Evolutionary conservation across 2,888 invertebrate species (phyloP), one percentile per base, ranked within the genome.

Genomic region (Hyppa rectilinea): DNA sequence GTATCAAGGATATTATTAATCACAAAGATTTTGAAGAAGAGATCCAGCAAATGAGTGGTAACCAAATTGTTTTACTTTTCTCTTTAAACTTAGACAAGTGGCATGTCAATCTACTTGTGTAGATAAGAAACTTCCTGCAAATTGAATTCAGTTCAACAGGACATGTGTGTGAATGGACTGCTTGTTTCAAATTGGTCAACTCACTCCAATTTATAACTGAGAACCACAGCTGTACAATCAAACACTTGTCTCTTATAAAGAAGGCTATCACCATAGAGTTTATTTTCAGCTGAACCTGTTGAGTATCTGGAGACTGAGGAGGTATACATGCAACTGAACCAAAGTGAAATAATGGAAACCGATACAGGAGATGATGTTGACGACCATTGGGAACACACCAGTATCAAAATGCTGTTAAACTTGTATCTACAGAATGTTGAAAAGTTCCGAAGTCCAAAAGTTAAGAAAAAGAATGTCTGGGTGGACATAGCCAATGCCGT

Each of bases 391-490:
- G 94, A 95, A 63, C 88, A 91, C 31, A 89, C 88, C 61, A 93
- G 89, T 75, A 93, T 92, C 12, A 87, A 87, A 68, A 83, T 88
- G 29, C 89, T 96, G 83, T 83, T 96, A 10, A 90, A 91, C 61
- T 79, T 92, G 29, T 96, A 96, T 78, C 76, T 95, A 63, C 90
- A 94, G 75, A 94, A 96, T 55, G 75, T 94, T 64, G 93, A 94
- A 5, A 92, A 92, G 77, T 96, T 96, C 74, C 87, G 95, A 68
- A 94, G 93, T 74, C 94, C 95, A 17, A 95, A 95, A 90, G 92
- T 95, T 2, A 94, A 91, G 61, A 96, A 96, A 85, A 96, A 95
- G 72, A 94, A 92, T 89, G 90, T 95, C 0, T 96, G 96, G 96
- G 86, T 90, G 1, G 93, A 95, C 14, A 94, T 95, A 40, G 89